These are phyloP conservation scores for Oscheius sp. DNA, from an alignment of 2,888 invertebrate species.

Conservation along the genomic window DNA sequence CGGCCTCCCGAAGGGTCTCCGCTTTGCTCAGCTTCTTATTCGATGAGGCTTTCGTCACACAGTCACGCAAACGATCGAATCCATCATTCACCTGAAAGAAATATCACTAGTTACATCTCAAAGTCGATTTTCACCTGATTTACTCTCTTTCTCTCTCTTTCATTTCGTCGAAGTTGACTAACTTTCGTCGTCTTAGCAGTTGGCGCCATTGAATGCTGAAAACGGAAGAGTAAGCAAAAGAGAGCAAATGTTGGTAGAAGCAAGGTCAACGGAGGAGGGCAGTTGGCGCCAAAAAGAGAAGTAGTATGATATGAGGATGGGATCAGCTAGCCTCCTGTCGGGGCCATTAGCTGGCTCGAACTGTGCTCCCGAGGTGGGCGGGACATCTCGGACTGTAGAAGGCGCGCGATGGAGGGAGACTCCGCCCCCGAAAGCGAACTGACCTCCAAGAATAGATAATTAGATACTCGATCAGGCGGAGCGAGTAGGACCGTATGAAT, in stretches of 20 bases:
- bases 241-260: background rate
- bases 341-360: background rate
- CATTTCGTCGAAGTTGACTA: constrained; percentile 48
- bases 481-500: background rate
- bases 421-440: background rate
- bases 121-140: constrained; percentile 42
- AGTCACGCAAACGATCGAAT: constrained; percentile 44
- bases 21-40: constrained; percentile 57
- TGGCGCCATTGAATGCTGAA: constrained; percentile 13
- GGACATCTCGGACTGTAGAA: constrained; percentile 9
- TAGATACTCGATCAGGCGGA: constrained; percentile 20
- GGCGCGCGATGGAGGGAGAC: background rate
- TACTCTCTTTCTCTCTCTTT: constrained; percentile 51
- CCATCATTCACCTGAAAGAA: constrained; percentile 48
- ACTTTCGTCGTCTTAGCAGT: constrained; percentile 35
- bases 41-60: constrained; percentile 32
- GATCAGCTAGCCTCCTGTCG: background rate
- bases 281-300: background rate
- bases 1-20: constrained; percentile 51
- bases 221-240: background rate
- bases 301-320: background rate
- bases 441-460: constrained; percentile 23
- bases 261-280: background rate
- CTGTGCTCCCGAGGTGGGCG: constrained; percentile 5
- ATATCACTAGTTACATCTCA: background rate